Conservation (phyloP, 2,888 invertebrate genomes). For the Diaprepes abbreviatus region DNA sequence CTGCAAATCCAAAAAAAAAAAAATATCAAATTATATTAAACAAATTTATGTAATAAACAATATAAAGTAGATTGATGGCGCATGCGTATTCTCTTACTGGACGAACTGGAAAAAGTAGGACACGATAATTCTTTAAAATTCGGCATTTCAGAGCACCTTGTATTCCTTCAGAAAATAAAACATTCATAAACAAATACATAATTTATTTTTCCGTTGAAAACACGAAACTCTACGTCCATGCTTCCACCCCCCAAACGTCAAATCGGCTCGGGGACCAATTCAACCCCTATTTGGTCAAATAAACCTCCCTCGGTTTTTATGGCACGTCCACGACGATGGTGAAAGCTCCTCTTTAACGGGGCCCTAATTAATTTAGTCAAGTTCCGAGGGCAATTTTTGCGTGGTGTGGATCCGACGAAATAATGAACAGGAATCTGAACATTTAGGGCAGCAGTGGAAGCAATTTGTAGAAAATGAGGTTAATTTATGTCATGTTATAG, state of each 20-base stretch:
- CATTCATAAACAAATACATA: too few relatives aligned
- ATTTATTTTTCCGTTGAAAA: too few relatives aligned
- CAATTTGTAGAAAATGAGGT: conserved; percentile 1
- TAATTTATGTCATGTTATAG: not conserved
- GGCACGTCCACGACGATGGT: conserved; percentile 54
- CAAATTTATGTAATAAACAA: too few relatives aligned
- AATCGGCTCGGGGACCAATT: conserved; percentile 29
- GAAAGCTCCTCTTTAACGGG: conserved; percentile 53
- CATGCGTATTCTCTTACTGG: too few relatives aligned
- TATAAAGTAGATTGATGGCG: too few relatives aligned
- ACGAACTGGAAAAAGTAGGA: too few relatives aligned
- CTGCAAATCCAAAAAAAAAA: too few relatives aligned
- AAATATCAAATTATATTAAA: too few relatives aligned
- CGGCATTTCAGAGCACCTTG: too few relatives aligned
- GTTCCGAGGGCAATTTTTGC: conserved; percentile 20
- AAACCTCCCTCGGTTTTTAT: conserved; percentile 57
- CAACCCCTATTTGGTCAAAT: conserved; percentile 51
- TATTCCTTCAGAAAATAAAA: too few relatives aligned
- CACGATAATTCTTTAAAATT: too few relatives aligned
- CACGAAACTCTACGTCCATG: conserved; percentile 25
- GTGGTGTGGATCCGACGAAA: conserved; percentile 11
- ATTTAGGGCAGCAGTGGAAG: not conserved
- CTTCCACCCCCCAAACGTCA: conserved; percentile 18
- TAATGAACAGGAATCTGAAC: conserved; percentile 18
- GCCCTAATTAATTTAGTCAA: conserved; percentile 56